Evolutionary conservation across 2,797 vertebrate species (phyloP), one percentile per base, ranked within the genome.

Genomic region (Thamnophis elegans): DNA sequence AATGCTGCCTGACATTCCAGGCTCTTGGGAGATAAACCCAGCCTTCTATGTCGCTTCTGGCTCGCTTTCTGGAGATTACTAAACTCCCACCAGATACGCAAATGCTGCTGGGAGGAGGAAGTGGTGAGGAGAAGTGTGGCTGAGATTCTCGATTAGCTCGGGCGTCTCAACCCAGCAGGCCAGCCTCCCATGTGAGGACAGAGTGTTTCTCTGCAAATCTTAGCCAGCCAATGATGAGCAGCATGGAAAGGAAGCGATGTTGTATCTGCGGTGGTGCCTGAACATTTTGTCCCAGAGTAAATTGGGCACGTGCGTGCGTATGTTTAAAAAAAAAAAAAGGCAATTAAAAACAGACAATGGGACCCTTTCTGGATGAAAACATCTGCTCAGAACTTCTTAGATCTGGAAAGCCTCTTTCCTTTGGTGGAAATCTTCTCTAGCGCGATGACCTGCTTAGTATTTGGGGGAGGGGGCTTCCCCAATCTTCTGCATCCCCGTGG

Each of bases 231-330:
- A 1, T 10, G 58, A 6, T 16, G 13, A 36, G 14, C 42, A n/a
- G 36, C 2, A 13, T 1, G 8, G 42, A 51, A 8, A 62, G 78
- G 58, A 86, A 25, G 55, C 26, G 14, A 1, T 88, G 68, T 58
- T 54, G 20, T 1, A 73, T 73, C 53, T 4, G 85, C 1, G 47
- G n/a, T 12, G 5, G 28, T 9, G 14, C 7, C 3, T 22, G 53
- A 55, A 91, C 91, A 73, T 2, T 14, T 14, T 51, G 62, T 88
- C 36, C 86, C 60, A 32, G 0, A 26, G 32, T 32, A 11, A 25
- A 5, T 12, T 4, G 47, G 47, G 56, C 28, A 25, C 0, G 6
- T n/a, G 25, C 0, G 6, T n/a, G 25, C 12, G 1, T 9, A 3
- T 18, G n/a, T 14, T 8, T 54, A 14, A 60, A 32, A 4, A 16